phyloP scores from a whole-genome alignment of 1,140 invertebrate species.

The Dolichoris vasculosae region DNA sequence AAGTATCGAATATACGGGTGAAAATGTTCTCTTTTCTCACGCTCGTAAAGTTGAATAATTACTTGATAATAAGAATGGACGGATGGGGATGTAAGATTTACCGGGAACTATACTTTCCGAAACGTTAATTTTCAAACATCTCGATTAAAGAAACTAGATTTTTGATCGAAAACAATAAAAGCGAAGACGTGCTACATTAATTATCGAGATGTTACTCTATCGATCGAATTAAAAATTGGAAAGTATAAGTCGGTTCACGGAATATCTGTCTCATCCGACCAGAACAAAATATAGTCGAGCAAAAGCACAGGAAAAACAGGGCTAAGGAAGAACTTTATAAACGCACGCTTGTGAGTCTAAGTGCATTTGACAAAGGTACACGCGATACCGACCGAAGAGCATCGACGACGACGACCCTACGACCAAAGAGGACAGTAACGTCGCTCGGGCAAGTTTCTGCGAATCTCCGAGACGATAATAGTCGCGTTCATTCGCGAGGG shows the following conservation, averaged over 20 bases:
- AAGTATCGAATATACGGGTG: too few species aligned
- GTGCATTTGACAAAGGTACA: not conserved
- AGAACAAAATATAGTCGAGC: not conserved
- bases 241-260: too few species aligned
- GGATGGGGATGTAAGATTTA: too few species aligned
- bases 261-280: not conserved
- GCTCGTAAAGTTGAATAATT: too few species aligned
- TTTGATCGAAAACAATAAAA: too few species aligned
- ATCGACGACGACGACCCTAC: not conserved
- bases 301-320: not conserved
- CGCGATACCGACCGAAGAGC: not conserved
- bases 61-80: too few species aligned
- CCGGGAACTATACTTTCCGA: too few species aligned
- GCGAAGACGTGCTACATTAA: not conserved
- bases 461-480: conserved; percentile 46
- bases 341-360: not conserved
- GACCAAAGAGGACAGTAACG: not conserved
- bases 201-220: not conserved
- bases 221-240: not conserved
- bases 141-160: too few species aligned
- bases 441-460: conserved; percentile 33
- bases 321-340: not conserved
- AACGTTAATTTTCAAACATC: too few species aligned
- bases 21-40: too few species aligned
- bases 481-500: conserved; percentile 29